Conservation (phyloP, 2,113 vertebrate species). For the Eudorcas thomsonii region DNA sequence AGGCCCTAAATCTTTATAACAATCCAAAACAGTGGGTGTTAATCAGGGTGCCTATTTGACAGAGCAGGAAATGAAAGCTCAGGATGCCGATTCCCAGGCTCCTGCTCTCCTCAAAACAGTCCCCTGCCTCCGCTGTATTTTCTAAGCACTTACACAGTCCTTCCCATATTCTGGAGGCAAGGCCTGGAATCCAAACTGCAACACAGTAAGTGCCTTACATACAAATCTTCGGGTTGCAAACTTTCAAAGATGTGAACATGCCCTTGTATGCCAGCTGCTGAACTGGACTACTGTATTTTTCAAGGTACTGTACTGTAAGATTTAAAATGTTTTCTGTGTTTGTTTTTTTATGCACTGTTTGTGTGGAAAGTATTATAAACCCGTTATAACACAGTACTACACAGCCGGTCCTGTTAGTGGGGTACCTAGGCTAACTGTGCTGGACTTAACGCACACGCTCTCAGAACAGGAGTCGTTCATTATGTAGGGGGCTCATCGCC, state of each 20-base stretch:
- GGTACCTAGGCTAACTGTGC: background rate
- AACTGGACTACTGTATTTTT: background rate
- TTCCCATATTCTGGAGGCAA: background rate
- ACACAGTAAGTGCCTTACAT: background rate
- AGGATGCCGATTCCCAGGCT: background rate
- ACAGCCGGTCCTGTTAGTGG: background rate
- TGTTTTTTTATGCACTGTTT: background rate
- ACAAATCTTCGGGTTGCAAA: background rate
- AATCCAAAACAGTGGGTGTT: background rate
- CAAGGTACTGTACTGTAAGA: background rate
- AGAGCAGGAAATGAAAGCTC: background rate
- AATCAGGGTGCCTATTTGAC: background rate
- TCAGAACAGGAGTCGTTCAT: background rate
- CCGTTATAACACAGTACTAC: background rate
- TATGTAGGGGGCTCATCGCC: background rate
- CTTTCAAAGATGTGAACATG: background rate
- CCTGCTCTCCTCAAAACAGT: background rate
- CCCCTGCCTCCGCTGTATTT: background rate
- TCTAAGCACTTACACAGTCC: background rate
- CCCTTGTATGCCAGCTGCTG: background rate
- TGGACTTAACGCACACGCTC: fast-evolving
- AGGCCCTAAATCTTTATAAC: background rate
- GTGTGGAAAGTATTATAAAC: background rate
- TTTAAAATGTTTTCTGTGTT: background rate
- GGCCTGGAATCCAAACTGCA: background rate